Evolutionary conservation across 2,797 vertebrate species (phyloP), one percentile per base, ranked within the genome.

Genomic region (Ctenopoma multispine): DNA sequence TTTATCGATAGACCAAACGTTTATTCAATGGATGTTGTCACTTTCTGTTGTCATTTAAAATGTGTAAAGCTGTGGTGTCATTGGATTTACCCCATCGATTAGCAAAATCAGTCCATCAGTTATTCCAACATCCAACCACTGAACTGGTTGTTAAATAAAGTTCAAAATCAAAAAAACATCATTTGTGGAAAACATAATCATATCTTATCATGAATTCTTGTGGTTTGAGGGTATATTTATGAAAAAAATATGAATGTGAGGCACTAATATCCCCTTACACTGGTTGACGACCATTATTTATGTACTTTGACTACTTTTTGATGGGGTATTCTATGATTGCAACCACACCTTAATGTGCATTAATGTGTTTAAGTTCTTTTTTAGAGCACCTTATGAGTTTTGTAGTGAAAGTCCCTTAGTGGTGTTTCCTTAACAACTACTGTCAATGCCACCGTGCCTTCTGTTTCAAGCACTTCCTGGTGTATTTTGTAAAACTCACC

Each of bases 361-460:
- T 90, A 77, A 80, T 86, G 88, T 93, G 86, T 88, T 87, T 89
- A 34, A 79, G 80, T 88, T 89, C 64, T 69, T 79, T 69, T 77
- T 82, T 90, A 87, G 90, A 87, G 90, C 90, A 93, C 91, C 89
- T 91, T 93, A 89, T 91, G 81, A 81, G 84, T 91, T 91, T 49
- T 21, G 82, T 90, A 79, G 91, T 93, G 72, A 89, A 91, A 84
- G 92, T 92, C 92, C 90, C 83, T 90, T 86, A 86, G 91, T 93
- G 93, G 91, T 93, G 92, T 93, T 87, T 93, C 86, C 87, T 88
- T 90, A 90, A 93, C 92, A 90, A 91, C 91, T 90, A 91, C 91
- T 92, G 93, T 94, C 91, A 90, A 93, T 82, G 91, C 95, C 94
- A 94, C 92, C 83, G 95, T 95, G 95, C 95, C 95, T 95, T 95